These are phyloP conservation scores for Julus scanicus DNA, from an alignment of 2,888 invertebrate species.

Conservation along the genomic window DNA sequence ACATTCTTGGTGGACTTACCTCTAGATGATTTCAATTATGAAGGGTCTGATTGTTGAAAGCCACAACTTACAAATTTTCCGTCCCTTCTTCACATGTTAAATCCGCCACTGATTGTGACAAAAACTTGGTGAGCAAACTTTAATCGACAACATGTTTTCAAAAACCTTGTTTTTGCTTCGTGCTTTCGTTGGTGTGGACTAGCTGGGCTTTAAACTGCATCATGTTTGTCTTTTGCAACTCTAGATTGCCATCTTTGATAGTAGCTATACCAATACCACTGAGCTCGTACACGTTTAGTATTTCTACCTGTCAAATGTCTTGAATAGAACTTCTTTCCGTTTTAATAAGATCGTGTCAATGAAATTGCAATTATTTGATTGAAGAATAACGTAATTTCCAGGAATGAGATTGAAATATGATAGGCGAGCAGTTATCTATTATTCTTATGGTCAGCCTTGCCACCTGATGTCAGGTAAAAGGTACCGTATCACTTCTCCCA, in stretches of 20 bases:
- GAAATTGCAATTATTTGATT: constrained; percentile 32
- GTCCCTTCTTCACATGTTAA: too few relatives aligned
- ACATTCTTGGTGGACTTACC: too few relatives aligned
- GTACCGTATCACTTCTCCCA: neutral
- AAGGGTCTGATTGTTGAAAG: too few relatives aligned
- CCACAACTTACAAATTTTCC: too few relatives aligned
- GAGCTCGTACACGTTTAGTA: neutral
- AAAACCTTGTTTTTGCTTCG: too few relatives aligned
- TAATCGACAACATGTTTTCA: too few relatives aligned
- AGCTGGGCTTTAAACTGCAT: too few relatives aligned
- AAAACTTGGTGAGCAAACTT: too few relatives aligned
- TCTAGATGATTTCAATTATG: too few relatives aligned
- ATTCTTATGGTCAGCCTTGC: neutral
- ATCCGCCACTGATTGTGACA: too few relatives aligned
- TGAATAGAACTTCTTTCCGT: neutral
- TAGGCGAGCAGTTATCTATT: neutral
- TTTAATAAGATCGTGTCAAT: constrained; percentile 27
- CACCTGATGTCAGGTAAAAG: neutral
- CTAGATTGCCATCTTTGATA: neutral
- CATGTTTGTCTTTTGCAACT: neutral
- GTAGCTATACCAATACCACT: neutral
- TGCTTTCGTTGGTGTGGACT: too few relatives aligned
- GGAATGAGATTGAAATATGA: neutral
- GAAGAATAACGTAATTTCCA: constrained; percentile 8
- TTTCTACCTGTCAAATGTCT: neutral